A percentile compares a stretch with the other conserved stretches of the same genome.
phyloP scores from a whole-genome alignment of 2,888 invertebrate genomes.

The Amphimallon solstitiale region DNA sequence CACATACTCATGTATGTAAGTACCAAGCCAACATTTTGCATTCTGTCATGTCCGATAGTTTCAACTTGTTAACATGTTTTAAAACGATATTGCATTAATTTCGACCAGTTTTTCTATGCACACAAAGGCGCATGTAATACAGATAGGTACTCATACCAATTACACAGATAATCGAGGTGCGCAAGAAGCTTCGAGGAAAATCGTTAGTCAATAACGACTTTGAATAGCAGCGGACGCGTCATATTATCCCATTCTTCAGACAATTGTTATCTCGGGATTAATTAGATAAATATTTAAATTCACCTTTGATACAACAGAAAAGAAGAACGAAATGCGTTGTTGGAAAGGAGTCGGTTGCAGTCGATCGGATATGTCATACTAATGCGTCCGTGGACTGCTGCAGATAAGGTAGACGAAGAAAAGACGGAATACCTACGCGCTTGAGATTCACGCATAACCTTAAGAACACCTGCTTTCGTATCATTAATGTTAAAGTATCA shows the following conservation, averaged over 20 bases:
- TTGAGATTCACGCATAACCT: conserved; percentile 3
- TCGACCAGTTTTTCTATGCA: conserved; percentile 30
- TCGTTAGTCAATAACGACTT: neutral
- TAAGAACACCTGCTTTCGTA: conserved; percentile 22
- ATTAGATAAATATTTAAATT: conserved; percentile 4
- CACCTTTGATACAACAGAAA: neutral
- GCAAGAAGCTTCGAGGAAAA: no score
- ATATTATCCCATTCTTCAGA: neutral
- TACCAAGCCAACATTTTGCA: conserved; percentile 17
- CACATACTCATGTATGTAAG: neutral
- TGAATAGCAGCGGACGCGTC: neutral
- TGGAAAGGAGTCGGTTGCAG: no score
- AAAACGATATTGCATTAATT: conserved; percentile 38
- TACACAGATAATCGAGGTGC: neutral
- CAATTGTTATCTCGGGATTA: neutral
- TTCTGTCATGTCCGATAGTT: conserved; percentile 37
- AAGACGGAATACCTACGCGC: no score
- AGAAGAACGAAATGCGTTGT: no score
- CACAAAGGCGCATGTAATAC: neutral
- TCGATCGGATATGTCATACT: neutral
- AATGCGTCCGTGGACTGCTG: neutral
- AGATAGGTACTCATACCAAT: neutral
- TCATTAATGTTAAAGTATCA: conserved; percentile 19
- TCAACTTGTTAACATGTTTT: conserved; percentile 39
- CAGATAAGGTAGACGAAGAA: neutral